Evolutionary conservation across 2,113 vertebrate species (phyloP).

Genomic region (Daboia siamensis): DNA sequence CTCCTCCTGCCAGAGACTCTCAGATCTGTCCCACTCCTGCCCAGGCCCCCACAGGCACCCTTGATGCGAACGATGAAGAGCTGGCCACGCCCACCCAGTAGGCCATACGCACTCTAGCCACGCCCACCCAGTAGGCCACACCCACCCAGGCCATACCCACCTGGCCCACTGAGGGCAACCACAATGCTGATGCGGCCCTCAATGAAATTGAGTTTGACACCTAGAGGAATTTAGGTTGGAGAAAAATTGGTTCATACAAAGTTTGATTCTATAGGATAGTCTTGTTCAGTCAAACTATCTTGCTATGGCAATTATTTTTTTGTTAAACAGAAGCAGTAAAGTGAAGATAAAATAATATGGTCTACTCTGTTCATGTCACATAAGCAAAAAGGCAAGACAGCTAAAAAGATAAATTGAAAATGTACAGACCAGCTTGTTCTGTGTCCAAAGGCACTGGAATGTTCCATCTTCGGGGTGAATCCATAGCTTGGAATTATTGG

Average conservation of each 20-base stretch:
- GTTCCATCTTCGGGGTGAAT: background rate
- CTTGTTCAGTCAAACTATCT: background rate
- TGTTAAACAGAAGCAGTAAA: background rate
- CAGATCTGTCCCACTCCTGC: too few species aligned
- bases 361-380: background rate
- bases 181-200: too few species aligned
- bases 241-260: background rate
- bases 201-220: too few species aligned
- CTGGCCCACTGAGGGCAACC: too few species aligned
- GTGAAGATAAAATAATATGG: background rate
- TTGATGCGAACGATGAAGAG: too few species aligned
- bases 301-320: background rate
- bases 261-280: background rate
- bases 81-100: too few species aligned
- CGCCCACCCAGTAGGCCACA: too few species aligned
- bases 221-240: background rate
- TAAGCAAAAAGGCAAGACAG: background rate
- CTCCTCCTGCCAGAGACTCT: too few species aligned
- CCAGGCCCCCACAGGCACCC: too few species aligned
- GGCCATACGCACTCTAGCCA: too few species aligned
- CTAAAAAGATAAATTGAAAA: background rate
- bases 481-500: background rate
- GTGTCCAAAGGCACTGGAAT: background rate
- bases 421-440: background rate
- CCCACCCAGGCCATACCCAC: too few species aligned